Evolutionary conservation across 2,113 vertebrate species (phyloP).

Genomic region (human): DNA sequence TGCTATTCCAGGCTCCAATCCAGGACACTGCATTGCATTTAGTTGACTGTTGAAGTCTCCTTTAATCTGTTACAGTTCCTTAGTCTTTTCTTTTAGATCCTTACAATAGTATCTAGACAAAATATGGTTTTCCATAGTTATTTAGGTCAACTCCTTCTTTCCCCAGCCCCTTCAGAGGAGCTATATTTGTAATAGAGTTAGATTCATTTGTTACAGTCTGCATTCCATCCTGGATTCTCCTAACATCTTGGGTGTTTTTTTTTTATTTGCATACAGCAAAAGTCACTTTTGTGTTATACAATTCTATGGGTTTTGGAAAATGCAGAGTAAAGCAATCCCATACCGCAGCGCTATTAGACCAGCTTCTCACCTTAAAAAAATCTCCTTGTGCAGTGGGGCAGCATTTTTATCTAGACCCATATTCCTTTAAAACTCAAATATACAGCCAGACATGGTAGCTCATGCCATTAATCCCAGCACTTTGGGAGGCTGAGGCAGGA

Average conservation of each 20-base stretch:
- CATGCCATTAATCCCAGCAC: too few relatives aligned
- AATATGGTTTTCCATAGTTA: neutral
- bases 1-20: neutral
- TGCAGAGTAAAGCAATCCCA: neutral
- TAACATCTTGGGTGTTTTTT: neutral
- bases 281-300: neutral
- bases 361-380: neutral
- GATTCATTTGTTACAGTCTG: constrained; percentile 1
- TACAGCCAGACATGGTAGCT: too few relatives aligned
- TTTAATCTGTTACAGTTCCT: neutral
- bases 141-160: neutral
- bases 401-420: neutral
- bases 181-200: neutral
- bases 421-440: neutral
- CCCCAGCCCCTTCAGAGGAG: neutral
- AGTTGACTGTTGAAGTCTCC: neutral
- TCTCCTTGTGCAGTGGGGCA: neutral
- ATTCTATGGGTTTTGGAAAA: neutral
- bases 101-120: neutral
- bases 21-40: neutral
- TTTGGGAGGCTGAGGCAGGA: too few relatives aligned
- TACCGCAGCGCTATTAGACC: neutral
- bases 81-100: neutral
- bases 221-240: neutral
- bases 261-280: neutral